Evolutionary conservation across 2,797 vertebrate genomes (phyloP).

Genomic region (Sebastes taczanowskii): DNA sequence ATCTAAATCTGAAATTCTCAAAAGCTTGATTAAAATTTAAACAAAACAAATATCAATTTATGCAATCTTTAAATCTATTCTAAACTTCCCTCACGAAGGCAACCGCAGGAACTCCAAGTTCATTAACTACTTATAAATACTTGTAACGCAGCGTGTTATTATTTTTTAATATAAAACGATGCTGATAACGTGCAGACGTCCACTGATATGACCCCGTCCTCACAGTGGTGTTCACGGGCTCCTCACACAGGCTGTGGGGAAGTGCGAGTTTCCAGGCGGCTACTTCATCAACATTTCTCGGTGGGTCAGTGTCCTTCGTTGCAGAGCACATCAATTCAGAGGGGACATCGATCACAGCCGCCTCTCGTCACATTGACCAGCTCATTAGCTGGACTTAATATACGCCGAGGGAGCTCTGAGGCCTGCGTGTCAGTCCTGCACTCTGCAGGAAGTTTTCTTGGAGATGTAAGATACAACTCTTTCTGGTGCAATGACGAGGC

Average conservation of each 20-base stretch:
- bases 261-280: conserved; percentile 48
- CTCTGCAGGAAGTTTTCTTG: conserved; percentile 42
- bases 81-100: background rate
- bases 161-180: background rate
- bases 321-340: conserved; percentile 78
- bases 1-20: background rate
- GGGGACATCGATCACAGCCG: conserved; percentile 79
- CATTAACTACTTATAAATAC: background rate
- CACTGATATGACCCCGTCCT: conserved; percentile 5
- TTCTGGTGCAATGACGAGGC: background rate
- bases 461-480: background rate
- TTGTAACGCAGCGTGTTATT: background rate
- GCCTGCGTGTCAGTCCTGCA: conserved; percentile 55
- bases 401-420: conserved; percentile 63
- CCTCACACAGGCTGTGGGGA: conserved; percentile 20
- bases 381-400: conserved; percentile 81
- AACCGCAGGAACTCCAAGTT: background rate
- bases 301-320: conserved; percentile 78
- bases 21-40: background rate
- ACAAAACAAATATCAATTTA: background rate
- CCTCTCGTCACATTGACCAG: conserved; percentile 78
- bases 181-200: background rate
- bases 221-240: conserved; percentile 3
- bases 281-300: conserved; percentile 81
- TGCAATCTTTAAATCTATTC: background rate